Evolutionary conservation across 2,113 vertebrate genomes (phyloP).

Genomic region (Semicossyphus pulcher): DNA sequence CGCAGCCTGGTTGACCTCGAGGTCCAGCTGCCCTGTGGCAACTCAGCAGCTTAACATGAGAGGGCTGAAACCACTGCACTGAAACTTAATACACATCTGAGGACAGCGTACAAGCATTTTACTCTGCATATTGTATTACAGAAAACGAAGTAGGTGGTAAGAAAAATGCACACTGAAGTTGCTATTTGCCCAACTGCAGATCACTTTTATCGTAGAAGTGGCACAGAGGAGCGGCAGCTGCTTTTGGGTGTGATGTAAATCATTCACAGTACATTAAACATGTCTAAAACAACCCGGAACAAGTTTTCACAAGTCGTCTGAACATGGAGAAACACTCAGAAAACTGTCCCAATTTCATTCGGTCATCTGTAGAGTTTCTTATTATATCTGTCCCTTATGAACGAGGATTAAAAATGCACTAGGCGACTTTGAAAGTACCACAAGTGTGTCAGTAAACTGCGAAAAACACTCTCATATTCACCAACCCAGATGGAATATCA

Average conservation of each 20-base stretch:
- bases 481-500: background rate
- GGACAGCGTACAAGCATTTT: constrained; percentile 3
- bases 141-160: background rate
- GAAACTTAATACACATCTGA: constrained; percentile 30
- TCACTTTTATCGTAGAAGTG: background rate
- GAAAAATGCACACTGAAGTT: background rate
- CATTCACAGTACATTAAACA: background rate
- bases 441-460: background rate
- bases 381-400: background rate
- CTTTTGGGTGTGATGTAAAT: constrained; percentile 12
- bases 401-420: background rate
- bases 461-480: background rate
- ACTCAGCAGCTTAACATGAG: constrained; percentile 57
- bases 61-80: constrained; percentile 18
- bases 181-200: background rate
- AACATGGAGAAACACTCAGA: background rate
- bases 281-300: background rate
- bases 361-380: background rate
- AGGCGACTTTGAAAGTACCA: background rate
- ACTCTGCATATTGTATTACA: constrained; percentile 29
- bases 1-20: constrained; percentile 65
- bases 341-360: background rate
- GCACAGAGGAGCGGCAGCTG: constrained; percentile 4
- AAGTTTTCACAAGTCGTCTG: background rate
- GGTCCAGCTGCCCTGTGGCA: constrained; percentile 60